These are phyloP conservation scores for Osmoderma eremita DNA, from an alignment of 2,888 invertebrate species.

Conservation along the genomic window DNA sequence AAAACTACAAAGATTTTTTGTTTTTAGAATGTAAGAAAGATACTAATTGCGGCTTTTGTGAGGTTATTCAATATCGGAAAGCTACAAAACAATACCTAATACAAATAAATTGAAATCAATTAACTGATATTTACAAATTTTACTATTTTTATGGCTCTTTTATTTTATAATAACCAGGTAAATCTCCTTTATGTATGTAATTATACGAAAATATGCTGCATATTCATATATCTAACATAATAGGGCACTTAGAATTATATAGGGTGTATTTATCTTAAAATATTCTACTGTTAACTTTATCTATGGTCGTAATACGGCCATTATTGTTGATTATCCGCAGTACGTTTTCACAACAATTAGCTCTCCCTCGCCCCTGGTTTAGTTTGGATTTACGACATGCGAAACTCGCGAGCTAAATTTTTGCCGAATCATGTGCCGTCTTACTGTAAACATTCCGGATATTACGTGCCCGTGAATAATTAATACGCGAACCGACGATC, in stretches of 20 bases:
- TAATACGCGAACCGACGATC: slow-evolving; percentile 9
- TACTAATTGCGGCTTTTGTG: too few species aligned
- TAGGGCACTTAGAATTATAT: neutral
- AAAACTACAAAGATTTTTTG: too few species aligned
- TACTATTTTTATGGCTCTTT: too few species aligned
- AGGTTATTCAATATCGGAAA: too few species aligned
- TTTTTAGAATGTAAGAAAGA: too few species aligned
- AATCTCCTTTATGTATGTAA: too few species aligned
- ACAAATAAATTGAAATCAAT: too few species aligned
- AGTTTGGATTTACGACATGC: slow-evolving; percentile 14
- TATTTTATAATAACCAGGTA: too few species aligned
- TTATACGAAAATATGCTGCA: too few species aligned
- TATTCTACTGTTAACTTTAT: slow-evolving; percentile 18
- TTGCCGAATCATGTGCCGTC: slow-evolving; percentile 29
- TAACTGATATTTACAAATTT: too few species aligned
- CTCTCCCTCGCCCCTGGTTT: neutral
- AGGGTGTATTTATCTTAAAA: slow-evolving; percentile 12
- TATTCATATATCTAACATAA: neutral
- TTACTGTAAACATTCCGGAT: slow-evolving; percentile 31
- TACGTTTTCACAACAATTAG: slow-evolving; percentile 26
- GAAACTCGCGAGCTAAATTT: slow-evolving; percentile 21
- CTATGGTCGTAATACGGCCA: neutral
- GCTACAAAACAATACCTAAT: too few species aligned
- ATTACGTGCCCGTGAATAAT: slow-evolving; percentile 22
- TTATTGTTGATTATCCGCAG: slow-evolving; percentile 20